Evolutionary conservation across 2,888 invertebrate genomes (phyloP).

Genomic region (Reticulitermes lucifugus): DNA sequence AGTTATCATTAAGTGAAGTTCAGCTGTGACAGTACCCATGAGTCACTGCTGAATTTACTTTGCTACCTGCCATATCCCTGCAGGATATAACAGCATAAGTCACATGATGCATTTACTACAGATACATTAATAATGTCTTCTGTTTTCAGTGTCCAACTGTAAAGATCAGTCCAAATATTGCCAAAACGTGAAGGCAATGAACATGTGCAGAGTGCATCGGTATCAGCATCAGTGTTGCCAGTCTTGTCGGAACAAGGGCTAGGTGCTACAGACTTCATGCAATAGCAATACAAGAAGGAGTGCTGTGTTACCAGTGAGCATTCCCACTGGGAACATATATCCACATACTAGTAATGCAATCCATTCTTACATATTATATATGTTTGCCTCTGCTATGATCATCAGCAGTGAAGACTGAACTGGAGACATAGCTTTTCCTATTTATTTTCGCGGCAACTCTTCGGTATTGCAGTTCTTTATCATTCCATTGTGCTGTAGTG

Average conservation of each 20-base stretch:
- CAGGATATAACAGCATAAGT: too few relatives aligned
- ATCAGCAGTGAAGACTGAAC: constrained; percentile 21
- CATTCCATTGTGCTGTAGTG: constrained; percentile 1
- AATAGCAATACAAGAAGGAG: constrained; percentile 7
- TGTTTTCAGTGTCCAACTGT: constrained; percentile 74
- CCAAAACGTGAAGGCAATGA: constrained; percentile 87
- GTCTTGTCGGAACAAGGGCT: constrained; percentile 70
- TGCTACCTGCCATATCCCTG: too few relatives aligned
- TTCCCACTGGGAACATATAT: background rate
- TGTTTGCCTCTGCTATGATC: constrained; percentile 33
- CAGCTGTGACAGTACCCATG: too few relatives aligned
- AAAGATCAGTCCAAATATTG: constrained; percentile 87
- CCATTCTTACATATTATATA: constrained; percentile 44
- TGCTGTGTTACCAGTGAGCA: constrained; percentile 16
- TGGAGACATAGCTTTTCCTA: constrained; percentile 11
- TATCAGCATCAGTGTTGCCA: constrained; percentile 91
- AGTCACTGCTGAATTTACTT: too few relatives aligned
- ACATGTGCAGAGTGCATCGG: constrained; percentile 85
- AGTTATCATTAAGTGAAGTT: too few relatives aligned
- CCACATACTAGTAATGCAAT: constrained; percentile 30
- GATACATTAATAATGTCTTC: background rate
- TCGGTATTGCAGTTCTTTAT: background rate
- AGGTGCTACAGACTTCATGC: constrained; percentile 25
- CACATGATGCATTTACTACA: too few relatives aligned
- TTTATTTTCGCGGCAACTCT: background rate